Evolutionary conservation across 2,113 vertebrate genomes (phyloP).

Genomic region (Motacilla tschutschensis): DNA sequence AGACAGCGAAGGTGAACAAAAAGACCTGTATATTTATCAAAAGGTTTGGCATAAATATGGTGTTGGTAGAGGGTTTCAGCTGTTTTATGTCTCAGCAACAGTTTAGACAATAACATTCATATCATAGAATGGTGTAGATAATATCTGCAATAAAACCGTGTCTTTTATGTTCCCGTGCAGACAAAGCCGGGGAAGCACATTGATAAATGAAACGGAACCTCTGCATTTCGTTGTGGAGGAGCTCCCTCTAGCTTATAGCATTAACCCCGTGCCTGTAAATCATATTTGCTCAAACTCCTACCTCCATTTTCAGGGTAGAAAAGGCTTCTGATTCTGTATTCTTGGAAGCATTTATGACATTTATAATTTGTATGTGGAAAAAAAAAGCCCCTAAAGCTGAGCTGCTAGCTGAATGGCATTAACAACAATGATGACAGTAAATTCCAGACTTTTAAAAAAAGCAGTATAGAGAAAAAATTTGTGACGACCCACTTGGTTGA

Average conservation of each 20-base stretch:
- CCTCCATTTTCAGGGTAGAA: conserved; percentile 5
- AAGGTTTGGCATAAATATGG: conserved; percentile 46
- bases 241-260: conserved; percentile 65
- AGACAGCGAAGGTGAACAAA: conserved; percentile 31
- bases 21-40: conserved; percentile 52
- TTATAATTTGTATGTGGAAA: background rate
- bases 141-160: conserved; percentile 68
- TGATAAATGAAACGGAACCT: conserved; percentile 50
- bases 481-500: background rate
- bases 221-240: conserved; percentile 49
- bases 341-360: conserved; percentile 22
- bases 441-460: background rate
- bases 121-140: conserved; percentile 65
- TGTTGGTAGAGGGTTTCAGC: conserved; percentile 40
- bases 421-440: background rate
- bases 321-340: background rate
- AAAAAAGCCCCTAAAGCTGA: background rate
- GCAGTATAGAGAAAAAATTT: background rate
- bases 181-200: conserved; percentile 57
- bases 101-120: conserved; percentile 70
- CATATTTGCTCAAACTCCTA: background rate
- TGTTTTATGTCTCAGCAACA: conserved; percentile 58
- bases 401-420: background rate
- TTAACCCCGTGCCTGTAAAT: conserved; percentile 21
- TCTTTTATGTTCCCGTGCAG: conserved; percentile 59